Evolutionary conservation across 2,888 invertebrate species (phyloP).

Genomic region (Eupithecia pulchellata): DNA sequence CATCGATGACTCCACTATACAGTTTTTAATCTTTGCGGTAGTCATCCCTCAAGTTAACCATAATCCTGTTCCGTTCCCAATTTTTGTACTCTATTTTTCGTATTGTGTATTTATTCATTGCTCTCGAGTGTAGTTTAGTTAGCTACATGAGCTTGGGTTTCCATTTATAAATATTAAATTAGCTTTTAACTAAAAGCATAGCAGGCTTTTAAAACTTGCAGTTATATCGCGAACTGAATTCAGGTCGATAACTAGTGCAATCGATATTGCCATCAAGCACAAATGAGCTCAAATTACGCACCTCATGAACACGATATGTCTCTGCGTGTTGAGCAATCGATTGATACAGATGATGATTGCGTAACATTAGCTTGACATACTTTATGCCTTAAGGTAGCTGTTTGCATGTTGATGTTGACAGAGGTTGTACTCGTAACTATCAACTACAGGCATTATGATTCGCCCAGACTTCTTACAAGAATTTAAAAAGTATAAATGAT

Average conservation of each 20-base stretch:
- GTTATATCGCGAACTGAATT: neutral
- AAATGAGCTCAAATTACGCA: conserved; percentile 26
- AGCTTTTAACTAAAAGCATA: neutral
- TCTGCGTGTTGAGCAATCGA: conserved; percentile 20
- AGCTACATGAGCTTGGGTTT: neutral
- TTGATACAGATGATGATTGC: conserved; percentile 16
- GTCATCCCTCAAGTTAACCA: neutral
- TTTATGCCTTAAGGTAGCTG: neutral
- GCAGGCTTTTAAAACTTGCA: neutral
- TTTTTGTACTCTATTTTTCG: neutral
- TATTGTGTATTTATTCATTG: neutral
- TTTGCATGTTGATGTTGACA: conserved; percentile 7
- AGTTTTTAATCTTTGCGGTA: neutral
- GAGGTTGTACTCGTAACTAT: neutral
- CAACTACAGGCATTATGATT: neutral
- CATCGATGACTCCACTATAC: neutral
- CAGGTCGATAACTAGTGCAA: neutral
- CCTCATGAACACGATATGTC: conserved; percentile 14
- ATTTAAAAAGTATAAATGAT: too few relatives aligned
- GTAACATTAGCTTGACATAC: conserved; percentile 13
- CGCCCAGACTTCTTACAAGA: too few relatives aligned
- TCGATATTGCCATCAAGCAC: conserved; percentile 8
- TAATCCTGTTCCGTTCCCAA: neutral
- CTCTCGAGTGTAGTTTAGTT: too few relatives aligned
- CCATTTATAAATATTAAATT: neutral